phyloP scores from a whole-genome alignment of 2,888 invertebrate genomes.

The Hedya salicella region DNA sequence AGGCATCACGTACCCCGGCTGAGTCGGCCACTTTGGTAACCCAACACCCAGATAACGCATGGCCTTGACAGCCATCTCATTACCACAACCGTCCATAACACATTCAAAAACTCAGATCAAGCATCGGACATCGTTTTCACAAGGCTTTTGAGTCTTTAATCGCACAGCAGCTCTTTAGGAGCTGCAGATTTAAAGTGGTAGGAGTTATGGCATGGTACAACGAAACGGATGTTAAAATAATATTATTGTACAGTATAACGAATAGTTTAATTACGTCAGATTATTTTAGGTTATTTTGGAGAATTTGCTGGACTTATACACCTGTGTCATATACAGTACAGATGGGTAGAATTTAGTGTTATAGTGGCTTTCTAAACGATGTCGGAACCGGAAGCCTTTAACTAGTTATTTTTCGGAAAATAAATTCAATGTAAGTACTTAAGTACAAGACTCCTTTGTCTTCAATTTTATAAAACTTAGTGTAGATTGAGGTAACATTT shows the following conservation, averaged over 20 bases:
- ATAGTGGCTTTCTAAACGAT: no score
- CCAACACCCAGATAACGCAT: slow-evolving; percentile 69
- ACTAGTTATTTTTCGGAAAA: no score
- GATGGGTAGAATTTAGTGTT: no score
- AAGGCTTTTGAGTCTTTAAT: slow-evolving; percentile 1
- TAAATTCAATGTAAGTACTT: no score
- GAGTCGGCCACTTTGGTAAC: slow-evolving; percentile 74
- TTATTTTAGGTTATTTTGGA: slow-evolving; percentile 8
- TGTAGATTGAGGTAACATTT: no score
- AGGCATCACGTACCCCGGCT: slow-evolving; percentile 57
- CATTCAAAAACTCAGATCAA: slow-evolving; percentile 3
- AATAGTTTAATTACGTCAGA: slow-evolving; percentile 22
- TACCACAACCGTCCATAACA: slow-evolving; percentile 24
- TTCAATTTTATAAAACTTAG: no score
- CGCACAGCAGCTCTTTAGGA: not conserved
- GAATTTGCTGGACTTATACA: slow-evolving; percentile 7
- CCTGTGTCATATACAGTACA: no score
- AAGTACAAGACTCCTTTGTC: no score
- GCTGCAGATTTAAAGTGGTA: slow-evolving; percentile 7
- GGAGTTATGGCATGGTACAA: slow-evolving; percentile 22
- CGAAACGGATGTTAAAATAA: slow-evolving; percentile 38
- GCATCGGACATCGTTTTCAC: not conserved
- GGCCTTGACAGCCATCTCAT: slow-evolving; percentile 65
- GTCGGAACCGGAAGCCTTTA: no score
- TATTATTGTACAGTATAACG: slow-evolving; percentile 26